Evolutionary conservation across 2,888 invertebrate genomes (phyloP).

Genomic region (Oxyteleia sp.): DNA sequence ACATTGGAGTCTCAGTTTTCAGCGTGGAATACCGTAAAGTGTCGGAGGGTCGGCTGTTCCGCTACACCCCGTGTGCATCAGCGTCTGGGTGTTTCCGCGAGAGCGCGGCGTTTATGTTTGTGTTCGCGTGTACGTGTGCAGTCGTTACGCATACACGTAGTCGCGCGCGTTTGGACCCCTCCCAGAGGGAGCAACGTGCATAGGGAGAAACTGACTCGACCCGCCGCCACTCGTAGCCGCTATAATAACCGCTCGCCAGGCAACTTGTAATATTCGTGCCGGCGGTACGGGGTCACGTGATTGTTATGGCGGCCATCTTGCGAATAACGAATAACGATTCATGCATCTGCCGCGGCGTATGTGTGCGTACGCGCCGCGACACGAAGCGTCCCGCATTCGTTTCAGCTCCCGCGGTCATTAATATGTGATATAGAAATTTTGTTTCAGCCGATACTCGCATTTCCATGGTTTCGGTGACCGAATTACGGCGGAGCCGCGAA

Average conservation of each 20-base stretch:
- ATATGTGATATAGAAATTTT: conserved; percentile 51
- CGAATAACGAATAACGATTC: conserved; percentile 82
- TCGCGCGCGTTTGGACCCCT: conserved; percentile 41
- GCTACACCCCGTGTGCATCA: conserved; percentile 58
- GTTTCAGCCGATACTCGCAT: conserved; percentile 17
- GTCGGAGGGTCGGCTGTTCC: conserved; percentile 70
- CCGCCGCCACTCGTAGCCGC: conserved; percentile 46
- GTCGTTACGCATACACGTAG: conserved; percentile 25
- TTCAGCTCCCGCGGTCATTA: conserved; percentile 53
- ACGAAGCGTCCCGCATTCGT: conserved; percentile 3
- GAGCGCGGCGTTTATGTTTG: not conserved
- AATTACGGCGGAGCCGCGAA: conserved; percentile 19
- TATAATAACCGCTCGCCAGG: conserved; percentile 72
- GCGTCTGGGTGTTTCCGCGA: conserved; percentile 62
- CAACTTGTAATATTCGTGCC: conserved; percentile 73
- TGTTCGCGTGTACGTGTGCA: conserved; percentile 29
- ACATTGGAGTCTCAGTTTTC: conserved; percentile 63
- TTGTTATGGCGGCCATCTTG: conserved; percentile 83
- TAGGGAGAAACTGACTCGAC: conserved; percentile 69
- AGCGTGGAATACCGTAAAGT: conserved; percentile 71
- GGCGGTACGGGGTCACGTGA: conserved; percentile 82
- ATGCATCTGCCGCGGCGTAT: conserved; percentile 80
- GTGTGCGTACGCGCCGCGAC: conserved; percentile 33
- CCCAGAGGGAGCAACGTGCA: conserved; percentile 59
- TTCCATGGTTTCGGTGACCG: conserved; percentile 52